Percentiles rank a stretch among this genome's conserved stretches.
Conservation (phyloP, 2,888 invertebrate genomes). For the Bombylius discolor region DNA sequence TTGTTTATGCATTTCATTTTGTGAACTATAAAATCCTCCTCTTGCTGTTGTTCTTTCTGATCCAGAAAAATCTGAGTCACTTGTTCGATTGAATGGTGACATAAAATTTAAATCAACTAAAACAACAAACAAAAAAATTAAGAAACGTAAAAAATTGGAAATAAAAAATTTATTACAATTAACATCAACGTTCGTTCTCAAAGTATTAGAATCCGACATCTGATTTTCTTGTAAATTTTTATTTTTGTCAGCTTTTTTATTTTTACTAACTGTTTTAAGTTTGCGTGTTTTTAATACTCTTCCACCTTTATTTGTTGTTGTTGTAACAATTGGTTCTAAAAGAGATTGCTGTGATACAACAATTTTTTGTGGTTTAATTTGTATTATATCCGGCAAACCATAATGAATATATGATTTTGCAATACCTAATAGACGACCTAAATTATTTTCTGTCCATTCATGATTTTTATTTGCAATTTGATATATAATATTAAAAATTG, state of each 20-base stretch:
- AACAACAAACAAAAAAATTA: not conserved
- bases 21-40: conserved; percentile 12
- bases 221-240: not conserved
- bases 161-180: conserved; percentile 10
- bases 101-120: conserved; percentile 6
- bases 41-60: conserved; percentile 37
- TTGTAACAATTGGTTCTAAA: conserved; percentile 32
- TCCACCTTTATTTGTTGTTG: conserved; percentile 42
- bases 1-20: conserved; percentile 38
- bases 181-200: conserved; percentile 12
- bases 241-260: conserved; percentile 16
- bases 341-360: conserved; percentile 48
- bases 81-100: conserved; percentile 32
- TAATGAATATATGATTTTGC: conserved; percentile 44
- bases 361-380: conserved; percentile 38
- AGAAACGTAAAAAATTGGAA: too few relatives aligned
- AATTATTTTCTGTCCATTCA: conserved; percentile 26
- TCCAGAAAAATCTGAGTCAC: conserved; percentile 57
- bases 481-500: conserved; percentile 19
- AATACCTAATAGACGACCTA: conserved; percentile 46
- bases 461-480: conserved; percentile 25
- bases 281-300: conserved; percentile 39
- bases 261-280: conserved; percentile 21
- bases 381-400: conserved; percentile 30
- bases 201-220: not conserved